Evolutionary conservation across 2,797 vertebrate species (phyloP), one percentile per base, ranked within the genome.

Genomic region (Urocyon cinereoargenteus): DNA sequence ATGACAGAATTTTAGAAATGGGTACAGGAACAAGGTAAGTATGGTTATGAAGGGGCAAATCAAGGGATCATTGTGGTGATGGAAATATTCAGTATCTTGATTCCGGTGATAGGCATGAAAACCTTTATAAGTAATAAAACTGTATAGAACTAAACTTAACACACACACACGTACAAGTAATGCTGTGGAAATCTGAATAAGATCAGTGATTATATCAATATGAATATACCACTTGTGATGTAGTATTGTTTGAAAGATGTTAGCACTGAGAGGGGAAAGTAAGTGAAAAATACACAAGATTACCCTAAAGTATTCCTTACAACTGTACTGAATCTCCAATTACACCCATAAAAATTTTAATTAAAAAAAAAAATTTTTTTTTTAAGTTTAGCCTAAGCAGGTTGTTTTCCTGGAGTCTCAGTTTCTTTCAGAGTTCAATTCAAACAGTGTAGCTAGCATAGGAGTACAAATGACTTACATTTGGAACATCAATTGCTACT

Each of bases 401-500:
- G 57, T 26, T 49, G 31, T 82, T 22, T 85, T 51, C 59, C 14
- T 81, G 6, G 22, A 40, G 18, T 68, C 21, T 86, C 28, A n/a
- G 21, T 77, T 75, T 84, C 91, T 57, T 83, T 90, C 49, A 62
- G 28, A 88, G 31, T 57, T 87, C 62, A 89, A 96, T 34, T 66
- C 81, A 72, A 90, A 53, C 15, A 83, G 55, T 36, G 22, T 73
- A 2, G 21, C 4, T 28, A 75, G 19, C 8, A 55, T 13, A 18
- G 8, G 0, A 34, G 3, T 28, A 90, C 66, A 68, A 87, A 97
- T 82, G 77, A 99, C 98, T 98, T 98, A 99, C 99, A 99, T 99
- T 99, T 86, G 99, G 99, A 75, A 99, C 99, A 81, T 99, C 99
- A 5, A 99, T 98, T 61, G 99, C 99, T 77, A 99, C 99, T 97